These are phyloP conservation scores for Lamellibrachia luymesi DNA, from an alignment of 1,140 invertebrate species.

Conservation along the genomic window DNA sequence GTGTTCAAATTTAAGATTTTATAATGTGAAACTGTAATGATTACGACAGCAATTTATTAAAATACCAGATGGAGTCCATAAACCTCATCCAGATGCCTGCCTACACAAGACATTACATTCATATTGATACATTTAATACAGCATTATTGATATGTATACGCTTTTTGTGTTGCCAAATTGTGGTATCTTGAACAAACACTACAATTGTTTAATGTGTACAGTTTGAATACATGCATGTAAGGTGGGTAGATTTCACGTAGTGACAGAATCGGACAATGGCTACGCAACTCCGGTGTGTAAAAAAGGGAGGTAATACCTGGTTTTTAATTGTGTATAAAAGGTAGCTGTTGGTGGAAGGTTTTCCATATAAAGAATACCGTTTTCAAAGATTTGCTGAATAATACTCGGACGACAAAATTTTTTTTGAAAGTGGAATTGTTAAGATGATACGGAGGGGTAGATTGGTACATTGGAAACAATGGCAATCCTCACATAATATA, in stretches of 20 bases:
- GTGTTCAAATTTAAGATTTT: not conserved
- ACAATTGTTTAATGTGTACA: not conserved
- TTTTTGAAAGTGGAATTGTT: not conserved
- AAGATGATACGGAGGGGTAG: not conserved
- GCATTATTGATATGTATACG: not conserved
- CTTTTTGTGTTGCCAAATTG: not conserved
- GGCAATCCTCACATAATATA: not conserved
- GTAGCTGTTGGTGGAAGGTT: not conserved
- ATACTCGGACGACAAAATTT: not conserved
- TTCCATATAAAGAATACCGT: not conserved
- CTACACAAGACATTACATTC: not conserved
- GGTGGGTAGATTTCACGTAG: not conserved
- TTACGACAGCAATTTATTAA: not conserved
- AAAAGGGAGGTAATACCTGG: not conserved
- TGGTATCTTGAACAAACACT: not conserved
- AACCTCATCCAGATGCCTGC: not conserved
- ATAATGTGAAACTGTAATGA: not conserved
- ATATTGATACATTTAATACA: not conserved
- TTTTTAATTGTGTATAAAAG: not conserved
- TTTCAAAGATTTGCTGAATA: not conserved
- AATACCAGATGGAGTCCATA: not conserved
- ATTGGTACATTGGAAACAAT: not conserved
- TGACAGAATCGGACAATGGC: not conserved
- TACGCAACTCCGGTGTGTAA: not conserved
- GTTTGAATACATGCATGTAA: not conserved